phyloP scores from a whole-genome alignment of 2,888 invertebrate species.

The Carabus problematicus region DNA sequence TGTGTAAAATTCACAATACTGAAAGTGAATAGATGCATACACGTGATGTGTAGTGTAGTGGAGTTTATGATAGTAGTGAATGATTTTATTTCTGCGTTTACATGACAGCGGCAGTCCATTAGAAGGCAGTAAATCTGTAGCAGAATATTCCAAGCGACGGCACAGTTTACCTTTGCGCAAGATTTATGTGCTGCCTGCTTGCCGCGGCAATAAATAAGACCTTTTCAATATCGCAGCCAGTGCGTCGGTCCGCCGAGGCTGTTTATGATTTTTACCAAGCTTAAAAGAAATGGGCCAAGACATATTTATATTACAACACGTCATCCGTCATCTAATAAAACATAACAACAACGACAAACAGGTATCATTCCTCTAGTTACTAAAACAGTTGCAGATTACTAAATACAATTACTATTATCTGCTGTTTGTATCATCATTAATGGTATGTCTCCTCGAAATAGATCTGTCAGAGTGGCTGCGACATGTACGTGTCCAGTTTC shows the following conservation, averaged over 20 bases:
- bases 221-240: slow-evolving; percentile 49
- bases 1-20: slow-evolving; percentile 15
- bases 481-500: no score
- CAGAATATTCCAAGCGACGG: slow-evolving; percentile 50
- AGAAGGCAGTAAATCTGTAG: slow-evolving; percentile 52
- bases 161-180: slow-evolving; percentile 36
- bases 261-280: slow-evolving; percentile 31
- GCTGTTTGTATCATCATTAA: no score
- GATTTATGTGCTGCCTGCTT: slow-evolving; percentile 51
- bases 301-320: slow-evolving; percentile 31
- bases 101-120: slow-evolving; percentile 51
- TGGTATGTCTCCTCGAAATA: no score
- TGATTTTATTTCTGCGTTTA: slow-evolving; percentile 36
- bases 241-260: slow-evolving; percentile 27
- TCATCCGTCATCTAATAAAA: slow-evolving; percentile 7
- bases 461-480: no score
- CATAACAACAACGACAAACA: background rate
- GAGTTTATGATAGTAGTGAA: slow-evolving; percentile 20
- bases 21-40: slow-evolving; percentile 1
- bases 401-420: no score
- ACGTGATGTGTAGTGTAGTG: background rate
- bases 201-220: slow-evolving; percentile 50
- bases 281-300: slow-evolving; percentile 16
- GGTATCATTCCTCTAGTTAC: no score
- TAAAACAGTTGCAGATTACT: no score